These are phyloP conservation scores for Varecia variegata DNA, from an alignment of 2,797 vertebrate genomes.

Conservation along the genomic window DNA sequence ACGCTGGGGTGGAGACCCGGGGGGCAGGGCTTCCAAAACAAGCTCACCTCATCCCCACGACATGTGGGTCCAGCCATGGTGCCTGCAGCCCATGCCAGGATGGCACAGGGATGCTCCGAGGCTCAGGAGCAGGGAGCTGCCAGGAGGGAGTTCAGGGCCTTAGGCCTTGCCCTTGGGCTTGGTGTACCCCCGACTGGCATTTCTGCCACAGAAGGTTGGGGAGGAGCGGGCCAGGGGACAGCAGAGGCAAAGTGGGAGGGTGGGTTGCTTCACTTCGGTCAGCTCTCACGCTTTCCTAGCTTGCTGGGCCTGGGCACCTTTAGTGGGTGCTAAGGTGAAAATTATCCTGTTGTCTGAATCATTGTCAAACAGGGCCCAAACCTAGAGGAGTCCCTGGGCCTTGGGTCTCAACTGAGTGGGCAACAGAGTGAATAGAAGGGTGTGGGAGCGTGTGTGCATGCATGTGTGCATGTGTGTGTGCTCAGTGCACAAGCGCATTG, in stretches of 20 bases:
- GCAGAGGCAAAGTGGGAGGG: too few species aligned
- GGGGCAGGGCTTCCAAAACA: background rate
- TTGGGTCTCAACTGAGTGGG: background rate
- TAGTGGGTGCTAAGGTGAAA: background rate
- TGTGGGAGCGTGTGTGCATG: too few species aligned
- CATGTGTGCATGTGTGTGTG: fast-evolving
- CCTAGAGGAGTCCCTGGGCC: background rate
- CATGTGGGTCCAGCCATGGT: fast-evolving
- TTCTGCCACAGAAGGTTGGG: background rate
- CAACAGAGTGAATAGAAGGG: background rate
- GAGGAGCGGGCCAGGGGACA: too few species aligned
- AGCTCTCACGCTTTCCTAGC: background rate
- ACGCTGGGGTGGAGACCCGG: background rate
- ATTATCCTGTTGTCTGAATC: background rate
- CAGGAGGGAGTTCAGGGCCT: fast-evolving
- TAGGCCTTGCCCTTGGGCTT: background rate
- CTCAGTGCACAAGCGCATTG: fast-evolving
- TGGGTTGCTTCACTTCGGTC: too few species aligned
- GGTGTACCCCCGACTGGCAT: background rate
- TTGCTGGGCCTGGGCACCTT: background rate
- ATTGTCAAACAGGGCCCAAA: background rate
- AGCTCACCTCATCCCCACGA: background rate
- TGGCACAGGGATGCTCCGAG: background rate
- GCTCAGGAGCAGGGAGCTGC: background rate
- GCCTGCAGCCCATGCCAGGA: background rate